These are phyloP conservation scores for Eilema griseolum DNA, from an alignment of 2,888 invertebrate species.

Conservation along the genomic window DNA sequence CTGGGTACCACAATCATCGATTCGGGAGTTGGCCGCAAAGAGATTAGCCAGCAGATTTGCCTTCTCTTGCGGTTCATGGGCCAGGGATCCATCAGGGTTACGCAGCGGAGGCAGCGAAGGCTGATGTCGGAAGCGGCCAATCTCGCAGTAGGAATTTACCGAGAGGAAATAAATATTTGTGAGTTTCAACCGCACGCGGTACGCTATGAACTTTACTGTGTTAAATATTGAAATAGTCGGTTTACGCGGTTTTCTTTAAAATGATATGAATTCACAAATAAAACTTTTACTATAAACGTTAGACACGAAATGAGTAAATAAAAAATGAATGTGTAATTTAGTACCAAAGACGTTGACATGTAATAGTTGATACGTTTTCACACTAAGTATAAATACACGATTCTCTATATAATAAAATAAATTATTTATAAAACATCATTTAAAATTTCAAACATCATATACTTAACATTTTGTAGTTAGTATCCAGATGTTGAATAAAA, in stretches of 20 bases:
- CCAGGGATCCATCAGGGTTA: too few relatives aligned
- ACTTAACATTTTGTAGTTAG: too few relatives aligned
- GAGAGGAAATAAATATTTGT: slow-evolving; percentile 63
- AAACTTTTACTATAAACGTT: background rate
- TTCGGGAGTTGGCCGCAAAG: too few relatives aligned
- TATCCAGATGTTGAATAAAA: background rate
- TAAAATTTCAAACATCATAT: too few relatives aligned
- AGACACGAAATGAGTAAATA: too few relatives aligned
- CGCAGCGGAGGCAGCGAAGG: too few relatives aligned
- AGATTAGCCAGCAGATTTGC: too few relatives aligned
- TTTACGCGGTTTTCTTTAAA: slow-evolving; percentile 8
- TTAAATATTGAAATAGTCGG: slow-evolving; percentile 37
- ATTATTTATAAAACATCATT: too few relatives aligned
- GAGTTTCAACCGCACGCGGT: slow-evolving; percentile 51
- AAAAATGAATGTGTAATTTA: background rate
- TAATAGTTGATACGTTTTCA: background rate
- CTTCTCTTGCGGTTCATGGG: too few relatives aligned
- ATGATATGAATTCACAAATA: background rate
- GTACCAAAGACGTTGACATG: too few relatives aligned
- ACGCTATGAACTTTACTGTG: slow-evolving; percentile 35
- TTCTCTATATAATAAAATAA: background rate
- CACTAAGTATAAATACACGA: too few relatives aligned
- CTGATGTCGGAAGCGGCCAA: slow-evolving; percentile 31
- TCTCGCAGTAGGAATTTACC: slow-evolving; percentile 48
- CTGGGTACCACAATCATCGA: too few relatives aligned